Conservation (phyloP, 2,113 vertebrate genomes). For the Paradoxurus hermaphroditus region DNA sequence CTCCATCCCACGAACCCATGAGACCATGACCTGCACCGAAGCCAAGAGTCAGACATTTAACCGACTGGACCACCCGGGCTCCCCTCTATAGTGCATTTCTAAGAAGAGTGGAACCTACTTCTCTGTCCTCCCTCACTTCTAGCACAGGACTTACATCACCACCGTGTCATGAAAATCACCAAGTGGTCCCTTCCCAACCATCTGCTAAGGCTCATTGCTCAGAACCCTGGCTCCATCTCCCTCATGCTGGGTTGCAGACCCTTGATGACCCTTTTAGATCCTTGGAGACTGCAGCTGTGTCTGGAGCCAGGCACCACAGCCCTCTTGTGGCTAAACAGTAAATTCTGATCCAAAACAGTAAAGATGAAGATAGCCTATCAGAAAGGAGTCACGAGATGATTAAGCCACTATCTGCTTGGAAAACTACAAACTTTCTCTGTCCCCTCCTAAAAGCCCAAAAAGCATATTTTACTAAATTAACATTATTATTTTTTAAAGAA, state of each 20-base stretch:
- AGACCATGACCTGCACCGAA: no score
- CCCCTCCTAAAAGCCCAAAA: neutral
- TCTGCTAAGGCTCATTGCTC: neutral
- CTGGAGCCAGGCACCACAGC: neutral
- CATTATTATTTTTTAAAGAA: neutral
- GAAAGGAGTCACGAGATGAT: neutral
- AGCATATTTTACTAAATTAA: neutral
- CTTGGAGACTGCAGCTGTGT: neutral
- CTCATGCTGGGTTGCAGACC: neutral
- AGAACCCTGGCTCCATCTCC: neutral
- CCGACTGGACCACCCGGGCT: no score
- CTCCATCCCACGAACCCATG: no score
- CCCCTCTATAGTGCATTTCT: neutral
- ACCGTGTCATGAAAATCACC: neutral
- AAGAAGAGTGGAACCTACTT: neutral
- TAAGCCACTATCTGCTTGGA: neutral
- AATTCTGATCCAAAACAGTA: neutral
- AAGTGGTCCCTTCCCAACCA: rapidly evolving
- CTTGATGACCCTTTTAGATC: neutral
- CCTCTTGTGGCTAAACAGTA: neutral
- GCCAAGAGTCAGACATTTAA: no score
- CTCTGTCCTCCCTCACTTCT: rapidly evolving
- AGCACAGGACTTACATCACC: neutral
- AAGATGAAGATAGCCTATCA: neutral
- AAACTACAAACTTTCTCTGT: neutral